Conservation (phyloP, 2,113 vertebrate genomes). For the Strix uralensis region DNA sequence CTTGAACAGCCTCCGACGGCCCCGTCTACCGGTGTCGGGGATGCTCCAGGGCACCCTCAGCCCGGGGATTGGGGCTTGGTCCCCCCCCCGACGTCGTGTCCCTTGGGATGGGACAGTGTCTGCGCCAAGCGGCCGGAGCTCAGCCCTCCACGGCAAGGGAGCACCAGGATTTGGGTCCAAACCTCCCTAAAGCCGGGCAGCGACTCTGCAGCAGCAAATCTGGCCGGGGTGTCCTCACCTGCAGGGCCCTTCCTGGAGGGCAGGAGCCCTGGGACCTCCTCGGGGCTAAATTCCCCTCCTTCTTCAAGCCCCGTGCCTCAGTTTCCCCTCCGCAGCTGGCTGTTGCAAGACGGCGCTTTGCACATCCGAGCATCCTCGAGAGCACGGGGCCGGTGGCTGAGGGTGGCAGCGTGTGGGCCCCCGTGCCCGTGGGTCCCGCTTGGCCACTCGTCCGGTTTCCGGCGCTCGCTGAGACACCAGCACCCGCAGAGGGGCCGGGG, state of each 20-base stretch:
- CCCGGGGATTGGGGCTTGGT: background rate
- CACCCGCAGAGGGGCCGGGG: background rate
- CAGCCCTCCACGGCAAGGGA: accelerated
- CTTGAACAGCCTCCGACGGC: background rate
- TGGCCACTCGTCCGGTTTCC: background rate
- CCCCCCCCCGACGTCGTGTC: accelerated
- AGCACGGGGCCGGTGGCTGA: accelerated
- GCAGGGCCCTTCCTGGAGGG: background rate
- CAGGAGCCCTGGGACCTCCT: background rate
- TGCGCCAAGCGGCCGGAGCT: accelerated
- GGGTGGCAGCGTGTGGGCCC: accelerated
- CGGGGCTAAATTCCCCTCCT: accelerated
- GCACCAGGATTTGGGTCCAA: accelerated
- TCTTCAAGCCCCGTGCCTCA: background rate
- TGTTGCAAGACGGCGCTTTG: accelerated
- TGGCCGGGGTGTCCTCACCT: accelerated
- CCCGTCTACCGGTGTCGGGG: accelerated
- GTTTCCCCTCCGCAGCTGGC: background rate
- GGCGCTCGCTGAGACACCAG: background rate
- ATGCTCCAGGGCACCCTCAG: background rate
- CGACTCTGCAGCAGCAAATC: background rate
- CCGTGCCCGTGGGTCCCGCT: background rate
- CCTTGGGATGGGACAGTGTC: background rate
- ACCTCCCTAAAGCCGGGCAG: no score
- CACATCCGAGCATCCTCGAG: accelerated